These are phyloP conservation scores for Eurypyga helias DNA, from an alignment of 2,113 vertebrate species.

Conservation along the genomic window DNA sequence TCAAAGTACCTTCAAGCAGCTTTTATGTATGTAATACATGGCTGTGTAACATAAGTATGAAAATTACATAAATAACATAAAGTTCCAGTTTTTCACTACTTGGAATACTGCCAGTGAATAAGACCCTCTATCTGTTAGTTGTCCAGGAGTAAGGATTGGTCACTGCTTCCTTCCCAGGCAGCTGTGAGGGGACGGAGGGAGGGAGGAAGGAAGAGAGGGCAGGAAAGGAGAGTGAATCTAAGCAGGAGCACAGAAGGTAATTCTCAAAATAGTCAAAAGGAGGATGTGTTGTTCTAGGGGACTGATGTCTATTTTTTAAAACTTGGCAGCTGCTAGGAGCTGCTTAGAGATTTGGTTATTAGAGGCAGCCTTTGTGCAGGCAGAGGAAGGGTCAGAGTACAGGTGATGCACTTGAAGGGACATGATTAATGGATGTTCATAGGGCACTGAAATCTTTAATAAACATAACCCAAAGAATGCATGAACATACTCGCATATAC, in stretches of 20 bases:
- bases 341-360: neutral
- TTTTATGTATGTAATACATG: neutral
- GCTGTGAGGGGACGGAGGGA: neutral
- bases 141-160: neutral
- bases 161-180: neutral
- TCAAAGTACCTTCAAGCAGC: neutral
- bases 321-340: neutral
- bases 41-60: neutral
- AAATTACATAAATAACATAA: neutral
- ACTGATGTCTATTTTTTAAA: neutral
- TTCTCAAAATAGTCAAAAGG: neutral
- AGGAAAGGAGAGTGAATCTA: neutral
- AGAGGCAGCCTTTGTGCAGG: neutral
- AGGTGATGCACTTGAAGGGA: neutral
- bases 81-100: neutral
- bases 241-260: neutral
- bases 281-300: neutral
- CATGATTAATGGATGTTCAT: neutral
- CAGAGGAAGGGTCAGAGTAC: neutral
- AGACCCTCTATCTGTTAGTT: neutral
- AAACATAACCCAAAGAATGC: neutral
- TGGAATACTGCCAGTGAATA: neutral
- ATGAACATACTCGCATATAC: neutral
- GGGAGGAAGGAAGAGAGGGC: neutral
- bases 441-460: neutral